These are phyloP conservation scores for Maccullochella peelii DNA, from an alignment of 2,113 vertebrate genomes.

Conservation along the genomic window DNA sequence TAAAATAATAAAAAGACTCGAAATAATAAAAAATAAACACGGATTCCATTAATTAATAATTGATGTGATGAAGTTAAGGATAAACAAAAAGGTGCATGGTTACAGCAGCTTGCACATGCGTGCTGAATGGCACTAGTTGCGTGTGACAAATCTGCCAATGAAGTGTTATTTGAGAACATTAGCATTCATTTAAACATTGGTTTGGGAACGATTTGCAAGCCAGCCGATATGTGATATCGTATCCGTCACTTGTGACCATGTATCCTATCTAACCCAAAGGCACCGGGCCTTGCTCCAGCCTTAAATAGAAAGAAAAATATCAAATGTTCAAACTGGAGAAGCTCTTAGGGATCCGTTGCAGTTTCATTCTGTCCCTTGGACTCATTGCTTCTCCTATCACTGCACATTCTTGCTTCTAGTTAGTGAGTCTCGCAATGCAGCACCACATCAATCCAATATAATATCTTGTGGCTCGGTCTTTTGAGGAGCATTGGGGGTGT, in stretches of 20 bases:
- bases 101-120: conserved; percentile 49
- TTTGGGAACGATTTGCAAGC: conserved; percentile 73
- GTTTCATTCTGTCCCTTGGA: conserved; percentile 28
- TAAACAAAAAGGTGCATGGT: background rate
- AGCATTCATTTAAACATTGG: conserved; percentile 74
- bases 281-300: conserved; percentile 40
- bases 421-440: conserved; percentile 70
- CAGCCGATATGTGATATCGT: conserved; percentile 74
- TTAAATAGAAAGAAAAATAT: conserved; percentile 77
- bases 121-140: conserved; percentile 35
- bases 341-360: conserved; percentile 34
- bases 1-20: conserved; percentile 4
- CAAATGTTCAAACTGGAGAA: conserved; percentile 67
- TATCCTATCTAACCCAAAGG: conserved; percentile 52
- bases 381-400: conserved; percentile 46
- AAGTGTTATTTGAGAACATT: conserved; percentile 78
- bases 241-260: conserved; percentile 58
- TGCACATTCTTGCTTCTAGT: conserved; percentile 63
- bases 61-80: background rate
- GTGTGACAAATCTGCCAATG: conserved; percentile 64
- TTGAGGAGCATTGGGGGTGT: conserved; percentile 18
- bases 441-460: conserved; percentile 39
- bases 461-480: conserved; percentile 38
- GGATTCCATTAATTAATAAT: background rate
- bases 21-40: conserved; percentile 1